Conservation (phyloP, 1,140 invertebrate genomes). For the Sitobion miscanthi region DNA sequence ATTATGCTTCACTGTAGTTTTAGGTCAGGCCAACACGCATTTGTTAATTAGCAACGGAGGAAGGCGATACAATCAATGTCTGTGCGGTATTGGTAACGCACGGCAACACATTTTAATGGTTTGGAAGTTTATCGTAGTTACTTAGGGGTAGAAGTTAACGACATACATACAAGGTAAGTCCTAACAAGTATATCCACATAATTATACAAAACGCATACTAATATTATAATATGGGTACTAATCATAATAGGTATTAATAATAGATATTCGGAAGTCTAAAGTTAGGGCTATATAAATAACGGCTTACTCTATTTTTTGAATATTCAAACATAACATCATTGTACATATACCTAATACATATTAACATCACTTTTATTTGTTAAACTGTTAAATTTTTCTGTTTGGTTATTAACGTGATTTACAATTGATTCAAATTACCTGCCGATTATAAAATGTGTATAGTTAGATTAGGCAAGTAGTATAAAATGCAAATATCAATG, state of each 20-base stretch:
- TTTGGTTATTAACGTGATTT: not conserved
- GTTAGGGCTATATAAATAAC: not conserved
- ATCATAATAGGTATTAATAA: not conserved
- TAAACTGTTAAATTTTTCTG: not conserved
- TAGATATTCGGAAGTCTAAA: not conserved
- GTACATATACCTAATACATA: not conserved
- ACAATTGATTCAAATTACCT: too few species aligned
- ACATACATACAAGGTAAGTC: slow-evolving; percentile 13
- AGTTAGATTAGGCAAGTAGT: not conserved
- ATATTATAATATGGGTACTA: not conserved
- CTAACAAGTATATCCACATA: not conserved
- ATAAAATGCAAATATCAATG: not conserved
- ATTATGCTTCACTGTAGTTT: not conserved
- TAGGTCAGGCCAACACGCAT: slow-evolving; percentile 25
- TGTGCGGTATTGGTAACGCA: slow-evolving; percentile 32
- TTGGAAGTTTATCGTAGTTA: not conserved
- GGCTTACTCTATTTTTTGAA: not conserved
- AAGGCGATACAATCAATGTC: not conserved
- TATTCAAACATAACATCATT: too few species aligned
- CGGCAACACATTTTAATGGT: slow-evolving; percentile 35
- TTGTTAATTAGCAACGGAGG: not conserved
- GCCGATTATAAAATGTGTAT: not conserved
- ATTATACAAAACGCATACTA: not conserved
- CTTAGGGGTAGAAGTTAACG: not conserved
- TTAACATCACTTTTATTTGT: not conserved